Evolutionary conservation across 2,888 invertebrate genomes (phyloP), one percentile per base, ranked within the genome.

Genomic region (Thalpophila matura): DNA sequence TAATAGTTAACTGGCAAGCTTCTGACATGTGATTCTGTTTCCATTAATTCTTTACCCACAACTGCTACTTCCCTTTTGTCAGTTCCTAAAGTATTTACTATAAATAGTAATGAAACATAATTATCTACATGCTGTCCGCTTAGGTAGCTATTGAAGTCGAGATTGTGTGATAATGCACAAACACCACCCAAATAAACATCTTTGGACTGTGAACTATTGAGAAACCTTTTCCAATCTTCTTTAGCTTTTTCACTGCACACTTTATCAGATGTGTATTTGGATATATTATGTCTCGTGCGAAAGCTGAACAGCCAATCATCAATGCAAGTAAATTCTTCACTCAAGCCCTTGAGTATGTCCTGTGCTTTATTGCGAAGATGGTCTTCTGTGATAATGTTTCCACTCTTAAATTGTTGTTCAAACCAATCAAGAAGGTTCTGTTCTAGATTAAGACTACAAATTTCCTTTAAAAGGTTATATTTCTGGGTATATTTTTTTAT

Each of bases 251-350:
- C 58, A 61, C 42, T 75, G 46, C 62, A 71, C 9, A 60, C 63
- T 64, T 77, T 66, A 18, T 70, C 71, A 26, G 73, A 56, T 40
- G 53, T 62, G 50, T 80, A 80, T 60, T 78, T 81, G 10, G 76
- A 65, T 49, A 86, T 83, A 60, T 85, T 85, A 60, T 86, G 79
- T 55, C 83, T 77, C 57, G 67, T 73, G 53, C 72, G 72, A 59
- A 86, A 86, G 50, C 81, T 82, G 29, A 74, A 51, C 61, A 86
- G 62, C 85, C 85, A 86, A 42, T 83, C 81, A 61, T 86, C 77
- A 33, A 82, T 74, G 51, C 72, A 74, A 35, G 77, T 74, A 33
- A 78, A 79, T 22, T 84, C 74, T 70, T 82, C 73, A 70, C 68
- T 78, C 16, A 81, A 53, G 26, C 73, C 66, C 45, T 80, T 79